These are phyloP conservation scores for Callithrix jacchus DNA, from an alignment of 2,113 vertebrate species.

Conservation along the genomic window DNA sequence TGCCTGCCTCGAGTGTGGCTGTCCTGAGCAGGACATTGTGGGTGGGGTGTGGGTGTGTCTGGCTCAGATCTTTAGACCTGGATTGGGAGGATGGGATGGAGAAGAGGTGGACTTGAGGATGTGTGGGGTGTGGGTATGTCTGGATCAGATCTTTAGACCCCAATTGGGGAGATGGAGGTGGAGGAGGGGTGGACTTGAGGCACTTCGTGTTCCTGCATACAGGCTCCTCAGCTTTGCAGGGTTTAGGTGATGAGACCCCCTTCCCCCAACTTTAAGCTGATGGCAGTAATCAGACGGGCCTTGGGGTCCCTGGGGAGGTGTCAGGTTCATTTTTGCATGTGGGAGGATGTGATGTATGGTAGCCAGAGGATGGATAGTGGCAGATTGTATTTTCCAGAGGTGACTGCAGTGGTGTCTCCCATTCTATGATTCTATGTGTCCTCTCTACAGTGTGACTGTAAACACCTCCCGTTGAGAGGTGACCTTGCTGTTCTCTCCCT, in stretches of 20 bases:
- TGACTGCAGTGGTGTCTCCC: accelerated
- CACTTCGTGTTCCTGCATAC: no score
- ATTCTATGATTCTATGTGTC: no score
- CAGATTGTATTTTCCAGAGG: neutral
- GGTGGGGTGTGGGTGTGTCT: neutral
- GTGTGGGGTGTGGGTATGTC: neutral
- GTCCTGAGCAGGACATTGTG: neutral
- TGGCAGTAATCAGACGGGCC: no score
- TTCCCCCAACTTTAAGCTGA: neutral
- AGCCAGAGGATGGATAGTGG: neutral
- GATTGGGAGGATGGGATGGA: neutral
- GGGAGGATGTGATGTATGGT: neutral
- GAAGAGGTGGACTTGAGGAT: no score
- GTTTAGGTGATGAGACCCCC: neutral
- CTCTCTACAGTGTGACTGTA: neutral
- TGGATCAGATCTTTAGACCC: neutral
- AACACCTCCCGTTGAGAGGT: neutral
- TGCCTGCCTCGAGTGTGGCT: no score
- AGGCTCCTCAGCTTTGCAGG: neutral
- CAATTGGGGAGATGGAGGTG: neutral
- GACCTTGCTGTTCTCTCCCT: neutral
- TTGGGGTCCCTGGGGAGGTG: neutral
- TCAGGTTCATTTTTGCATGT: neutral
- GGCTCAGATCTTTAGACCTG: neutral
- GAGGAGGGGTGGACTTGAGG: no score